These are phyloP conservation scores for Muscicapa adusta DNA, from an alignment of 2,113 vertebrate species.

Conservation along the genomic window DNA sequence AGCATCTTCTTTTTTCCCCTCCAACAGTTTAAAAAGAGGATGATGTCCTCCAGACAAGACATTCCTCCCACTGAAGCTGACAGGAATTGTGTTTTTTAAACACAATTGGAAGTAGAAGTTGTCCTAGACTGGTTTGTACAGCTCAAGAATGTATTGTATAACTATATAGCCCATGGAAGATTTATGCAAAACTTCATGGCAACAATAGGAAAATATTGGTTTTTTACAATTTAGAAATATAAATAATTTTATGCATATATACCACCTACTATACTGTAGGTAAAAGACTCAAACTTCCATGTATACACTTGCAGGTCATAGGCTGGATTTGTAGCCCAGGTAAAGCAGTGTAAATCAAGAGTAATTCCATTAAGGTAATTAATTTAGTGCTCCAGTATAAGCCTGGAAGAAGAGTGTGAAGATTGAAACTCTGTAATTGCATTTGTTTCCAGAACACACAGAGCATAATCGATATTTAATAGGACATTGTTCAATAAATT, in stretches of 20 bases:
- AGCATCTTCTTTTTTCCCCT: not conserved
- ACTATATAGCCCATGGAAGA: not conserved
- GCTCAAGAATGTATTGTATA: not conserved
- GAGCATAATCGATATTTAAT: not conserved
- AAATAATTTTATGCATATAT: conserved; percentile 1
- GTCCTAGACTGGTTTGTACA: not conserved
- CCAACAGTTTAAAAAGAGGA: not conserved
- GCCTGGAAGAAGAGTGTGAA: not conserved
- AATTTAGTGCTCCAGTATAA: conserved; percentile 18
- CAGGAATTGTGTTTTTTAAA: not conserved
- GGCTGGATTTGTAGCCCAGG: not conserved
- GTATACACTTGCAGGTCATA: not conserved
- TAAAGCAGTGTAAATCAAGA: not conserved
- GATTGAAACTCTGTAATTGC: conserved; percentile 43
- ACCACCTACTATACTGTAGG: not conserved
- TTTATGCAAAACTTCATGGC: not conserved
- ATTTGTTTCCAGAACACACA: conserved; percentile 53
- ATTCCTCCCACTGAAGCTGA: not conserved
- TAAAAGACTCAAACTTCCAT: not conserved
- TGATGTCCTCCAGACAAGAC: not conserved
- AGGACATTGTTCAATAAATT: conserved; percentile 36
- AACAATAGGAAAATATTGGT: conserved; percentile 4
- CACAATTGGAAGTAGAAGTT: not conserved
- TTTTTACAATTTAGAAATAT: not conserved
- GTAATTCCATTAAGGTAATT: conserved; percentile 14